Percentiles rank a stretch among this genome's conserved stretches.
Conservation (phyloP, 2,113 vertebrate species). For the Chunga burmeisteri region DNA sequence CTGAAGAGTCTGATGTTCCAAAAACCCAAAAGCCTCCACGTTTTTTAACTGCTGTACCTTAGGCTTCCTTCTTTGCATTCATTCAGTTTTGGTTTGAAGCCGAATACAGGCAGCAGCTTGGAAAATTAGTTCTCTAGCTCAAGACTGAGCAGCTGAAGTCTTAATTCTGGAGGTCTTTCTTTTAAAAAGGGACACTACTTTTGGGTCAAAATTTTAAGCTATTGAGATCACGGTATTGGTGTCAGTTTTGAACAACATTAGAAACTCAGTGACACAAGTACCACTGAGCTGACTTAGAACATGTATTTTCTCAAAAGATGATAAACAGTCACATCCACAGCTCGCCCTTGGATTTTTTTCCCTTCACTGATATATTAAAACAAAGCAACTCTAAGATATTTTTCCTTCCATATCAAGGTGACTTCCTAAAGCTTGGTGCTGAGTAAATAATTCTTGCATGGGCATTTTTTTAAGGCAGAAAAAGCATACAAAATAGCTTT, state of each 20-base stretch:
- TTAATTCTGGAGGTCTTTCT: neutral
- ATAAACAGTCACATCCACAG: neutral
- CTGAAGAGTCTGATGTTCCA: neutral
- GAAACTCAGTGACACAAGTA: neutral
- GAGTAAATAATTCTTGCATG: neutral
- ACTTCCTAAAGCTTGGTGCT: neutral
- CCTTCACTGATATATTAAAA: neutral
- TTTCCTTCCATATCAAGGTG: neutral
- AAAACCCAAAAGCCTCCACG: neutral
- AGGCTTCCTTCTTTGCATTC: neutral
- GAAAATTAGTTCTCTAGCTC: neutral
- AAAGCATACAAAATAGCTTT: neutral
- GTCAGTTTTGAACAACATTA: neutral
- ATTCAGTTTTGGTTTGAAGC: neutral
- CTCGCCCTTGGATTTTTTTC: neutral
- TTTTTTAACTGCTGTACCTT: neutral
- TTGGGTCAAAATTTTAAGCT: neutral
- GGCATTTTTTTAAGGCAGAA: neutral
- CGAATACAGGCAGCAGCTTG: neutral
- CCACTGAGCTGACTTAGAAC: neutral
- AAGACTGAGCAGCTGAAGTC: neutral
- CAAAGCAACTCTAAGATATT: neutral
- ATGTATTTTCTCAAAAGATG: neutral
- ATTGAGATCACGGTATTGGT: neutral
- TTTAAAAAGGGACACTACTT: neutral